These are phyloP conservation scores for Meleagris gallopavo DNA, from an alignment of 2,113 vertebrate genomes.

Conservation along the genomic window DNA sequence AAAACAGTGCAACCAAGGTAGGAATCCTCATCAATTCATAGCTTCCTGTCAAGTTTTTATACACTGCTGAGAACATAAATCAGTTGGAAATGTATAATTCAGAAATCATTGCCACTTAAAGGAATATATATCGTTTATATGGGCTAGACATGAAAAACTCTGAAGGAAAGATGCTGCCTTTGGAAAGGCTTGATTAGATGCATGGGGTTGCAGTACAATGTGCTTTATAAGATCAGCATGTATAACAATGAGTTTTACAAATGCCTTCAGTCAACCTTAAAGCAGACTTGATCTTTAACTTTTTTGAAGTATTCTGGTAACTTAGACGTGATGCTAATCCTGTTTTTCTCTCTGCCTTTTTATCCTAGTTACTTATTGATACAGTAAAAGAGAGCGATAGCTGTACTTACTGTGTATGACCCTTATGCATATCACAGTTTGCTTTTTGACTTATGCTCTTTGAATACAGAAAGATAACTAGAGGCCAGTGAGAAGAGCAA, in stretches of 20 bases:
- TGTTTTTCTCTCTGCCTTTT: neutral
- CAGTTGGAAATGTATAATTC: neutral
- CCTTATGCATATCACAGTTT: neutral
- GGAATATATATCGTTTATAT: neutral
- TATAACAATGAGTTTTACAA: neutral
- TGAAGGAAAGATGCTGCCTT: neutral
- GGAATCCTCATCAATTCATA: neutral
- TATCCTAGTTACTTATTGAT: neutral
- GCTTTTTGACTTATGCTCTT: neutral
- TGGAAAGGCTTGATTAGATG: neutral
- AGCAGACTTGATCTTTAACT: neutral
- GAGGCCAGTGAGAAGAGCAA: neutral
- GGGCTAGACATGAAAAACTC: neutral
- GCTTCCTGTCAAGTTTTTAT: conserved; percentile 4
- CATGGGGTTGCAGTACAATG: neutral
- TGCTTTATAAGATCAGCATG: neutral
- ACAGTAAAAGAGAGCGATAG: neutral
- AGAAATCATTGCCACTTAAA: conserved; percentile 27
- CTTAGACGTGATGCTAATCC: neutral
- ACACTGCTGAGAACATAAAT: neutral
- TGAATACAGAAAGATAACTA: neutral
- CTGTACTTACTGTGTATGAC: neutral
- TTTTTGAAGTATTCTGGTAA: neutral
- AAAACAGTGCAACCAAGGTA: neutral
- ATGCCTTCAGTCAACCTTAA: neutral